Evolutionary conservation across 2,888 invertebrate species (phyloP).

Genomic region (Machimus rusticus): DNA sequence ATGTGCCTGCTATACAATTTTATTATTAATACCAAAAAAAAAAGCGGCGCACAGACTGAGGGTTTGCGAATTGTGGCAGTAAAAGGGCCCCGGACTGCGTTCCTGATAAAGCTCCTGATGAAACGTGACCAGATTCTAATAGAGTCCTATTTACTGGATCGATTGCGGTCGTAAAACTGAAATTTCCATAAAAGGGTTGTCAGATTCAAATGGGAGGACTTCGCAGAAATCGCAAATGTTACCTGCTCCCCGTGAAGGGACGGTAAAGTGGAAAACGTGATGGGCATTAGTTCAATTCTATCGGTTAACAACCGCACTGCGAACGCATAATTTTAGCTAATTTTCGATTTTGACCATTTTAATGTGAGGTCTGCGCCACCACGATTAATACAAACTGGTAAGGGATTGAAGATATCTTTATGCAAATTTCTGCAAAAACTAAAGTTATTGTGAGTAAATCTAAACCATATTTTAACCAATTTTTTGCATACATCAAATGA

Average conservation of each 20-base stretch:
- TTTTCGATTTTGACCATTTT: neutral
- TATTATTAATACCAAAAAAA: neutral
- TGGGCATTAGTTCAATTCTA: neutral
- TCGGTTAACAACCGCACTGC: neutral
- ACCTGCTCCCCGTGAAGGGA: neutral
- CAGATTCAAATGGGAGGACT: neutral
- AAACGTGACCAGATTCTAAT: slow-evolving; percentile 11
- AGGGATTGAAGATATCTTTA: neutral
- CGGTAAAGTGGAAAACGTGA: neutral
- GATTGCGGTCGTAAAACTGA: slow-evolving; percentile 11
- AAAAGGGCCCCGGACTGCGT: neutral
- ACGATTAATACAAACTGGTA: neutral
- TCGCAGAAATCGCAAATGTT: neutral
- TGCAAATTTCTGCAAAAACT: neutral
- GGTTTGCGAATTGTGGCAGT: neutral
- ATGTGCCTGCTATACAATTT: neutral
- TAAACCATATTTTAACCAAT: neutral
- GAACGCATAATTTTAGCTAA: neutral
- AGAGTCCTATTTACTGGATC: neutral
- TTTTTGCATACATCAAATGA: no score
- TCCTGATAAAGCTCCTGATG: neutral
- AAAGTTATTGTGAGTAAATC: neutral
- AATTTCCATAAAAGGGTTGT: neutral
- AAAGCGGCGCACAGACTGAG: neutral
- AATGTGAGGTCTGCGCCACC: neutral